A percentile compares a stretch with the other conserved stretches of the same genome.
phyloP scores from a whole-genome alignment of 2,113 vertebrate genomes.

The Tringa solitaria region DNA sequence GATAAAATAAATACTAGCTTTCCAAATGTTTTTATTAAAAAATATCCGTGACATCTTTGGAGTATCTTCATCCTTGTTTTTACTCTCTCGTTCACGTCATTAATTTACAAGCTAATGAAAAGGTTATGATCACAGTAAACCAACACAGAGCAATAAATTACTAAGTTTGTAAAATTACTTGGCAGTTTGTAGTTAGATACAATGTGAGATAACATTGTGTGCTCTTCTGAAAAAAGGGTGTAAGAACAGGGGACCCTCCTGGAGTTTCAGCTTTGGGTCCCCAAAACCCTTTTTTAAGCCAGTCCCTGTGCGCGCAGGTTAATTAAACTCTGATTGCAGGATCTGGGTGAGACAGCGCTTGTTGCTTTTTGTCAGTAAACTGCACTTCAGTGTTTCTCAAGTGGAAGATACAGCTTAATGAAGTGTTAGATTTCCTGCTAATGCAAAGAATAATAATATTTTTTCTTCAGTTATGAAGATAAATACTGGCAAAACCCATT shows the following conservation, averaged over 20 bases:
- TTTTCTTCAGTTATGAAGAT: background rate
- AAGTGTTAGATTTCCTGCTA: background rate
- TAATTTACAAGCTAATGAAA: slow-evolving; percentile 37
- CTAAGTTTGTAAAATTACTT: background rate
- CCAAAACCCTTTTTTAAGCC: background rate
- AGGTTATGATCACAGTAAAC: slow-evolving; percentile 18
- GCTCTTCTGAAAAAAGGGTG: background rate
- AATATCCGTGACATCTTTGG: background rate
- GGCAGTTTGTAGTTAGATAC: background rate
- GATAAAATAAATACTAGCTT: background rate
- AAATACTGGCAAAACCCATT: background rate
- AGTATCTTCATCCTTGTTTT: background rate
- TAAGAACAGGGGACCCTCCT: too few relatives aligned
- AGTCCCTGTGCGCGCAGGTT: background rate
- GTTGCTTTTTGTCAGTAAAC: background rate
- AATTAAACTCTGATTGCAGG: background rate
- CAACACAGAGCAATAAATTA: background rate
- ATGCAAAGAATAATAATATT: background rate
- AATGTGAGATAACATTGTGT: background rate
- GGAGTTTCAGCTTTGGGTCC: background rate
- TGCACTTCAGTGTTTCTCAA: background rate
- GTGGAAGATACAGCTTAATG: background rate
- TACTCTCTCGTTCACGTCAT: background rate
- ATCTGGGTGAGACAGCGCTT: background rate
- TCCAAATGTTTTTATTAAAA: background rate